A percentile compares a stretch with the other conserved stretches of the same genome.
phyloP scores from a whole-genome alignment of 2,888 invertebrate genomes.

The Epinotia brunnichana region DNA sequence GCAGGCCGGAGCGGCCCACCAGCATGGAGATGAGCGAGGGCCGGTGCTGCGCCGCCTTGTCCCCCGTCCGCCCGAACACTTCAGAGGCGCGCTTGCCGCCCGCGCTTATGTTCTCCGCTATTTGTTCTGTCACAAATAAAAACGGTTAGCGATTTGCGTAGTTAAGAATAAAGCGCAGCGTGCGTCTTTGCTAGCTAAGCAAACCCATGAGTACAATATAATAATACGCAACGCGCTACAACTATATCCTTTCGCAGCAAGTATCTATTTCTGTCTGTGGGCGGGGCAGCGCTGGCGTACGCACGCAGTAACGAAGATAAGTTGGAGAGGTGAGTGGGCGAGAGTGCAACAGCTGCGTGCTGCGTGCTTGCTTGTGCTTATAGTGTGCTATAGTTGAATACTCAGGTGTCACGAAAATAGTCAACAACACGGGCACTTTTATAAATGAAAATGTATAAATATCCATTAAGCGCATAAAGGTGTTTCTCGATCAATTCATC shows the following conservation, averaged over 20 bases:
- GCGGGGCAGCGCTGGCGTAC: too few relatives aligned
- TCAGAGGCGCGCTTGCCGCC: constrained; percentile 76
- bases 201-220: background rate
- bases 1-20: constrained; percentile 66
- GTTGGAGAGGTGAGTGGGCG: too few relatives aligned
- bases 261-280: too few relatives aligned
- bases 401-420: too few relatives aligned
- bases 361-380: too few relatives aligned
- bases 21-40: constrained; percentile 77
- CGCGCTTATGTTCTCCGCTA: constrained; percentile 68
- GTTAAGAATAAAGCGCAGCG: background rate
- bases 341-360: too few relatives aligned
- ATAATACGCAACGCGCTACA: background rate
- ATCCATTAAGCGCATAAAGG: too few relatives aligned
- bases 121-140: constrained; percentile 62
- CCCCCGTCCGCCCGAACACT: constrained; percentile 82
- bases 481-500: too few relatives aligned
- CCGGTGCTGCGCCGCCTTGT: constrained; percentile 73
- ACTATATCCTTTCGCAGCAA: background rate
- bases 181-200: background rate
- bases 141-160: background rate
- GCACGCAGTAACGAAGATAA: too few relatives aligned
- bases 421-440: too few relatives aligned
- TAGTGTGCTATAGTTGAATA: too few relatives aligned
- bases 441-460: too few relatives aligned